A percentile compares a stretch with the other conserved stretches of the same genome.
These are phyloP conservation scores for Zapornia atra DNA, from an alignment of 2,113 vertebrate species.

Conservation along the genomic window DNA sequence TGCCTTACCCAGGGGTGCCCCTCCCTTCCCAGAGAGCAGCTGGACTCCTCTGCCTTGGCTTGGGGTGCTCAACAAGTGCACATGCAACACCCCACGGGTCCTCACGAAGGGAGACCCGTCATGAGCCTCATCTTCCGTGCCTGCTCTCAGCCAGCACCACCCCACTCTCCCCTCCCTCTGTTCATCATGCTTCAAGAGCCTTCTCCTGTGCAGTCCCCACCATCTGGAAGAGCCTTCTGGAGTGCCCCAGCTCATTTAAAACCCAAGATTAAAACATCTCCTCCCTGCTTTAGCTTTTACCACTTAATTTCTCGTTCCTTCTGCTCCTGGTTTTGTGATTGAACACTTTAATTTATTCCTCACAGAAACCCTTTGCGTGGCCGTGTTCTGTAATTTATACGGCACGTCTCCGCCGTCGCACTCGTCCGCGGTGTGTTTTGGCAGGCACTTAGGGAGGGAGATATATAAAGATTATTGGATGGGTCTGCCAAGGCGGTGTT, in stretches of 20 bases:
- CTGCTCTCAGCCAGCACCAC: background rate
- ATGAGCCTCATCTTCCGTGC: background rate
- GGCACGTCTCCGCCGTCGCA: background rate
- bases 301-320: conserved; percentile 42
- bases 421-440: conserved; percentile 30
- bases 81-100: fast-evolving
- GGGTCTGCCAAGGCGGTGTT: background rate
- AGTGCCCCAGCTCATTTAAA: background rate
- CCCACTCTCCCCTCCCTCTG: background rate
- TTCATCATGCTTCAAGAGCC: background rate
- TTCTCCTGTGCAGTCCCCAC: background rate
- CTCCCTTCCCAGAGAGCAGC: background rate
- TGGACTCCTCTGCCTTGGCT: background rate
- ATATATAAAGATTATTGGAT: conserved; percentile 55
- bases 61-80: fast-evolving
- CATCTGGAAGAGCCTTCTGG: conserved; percentile 16
- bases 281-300: conserved; percentile 21
- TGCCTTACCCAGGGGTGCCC: background rate
- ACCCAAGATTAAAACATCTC: conserved; percentile 21
- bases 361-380: conserved; percentile 19
- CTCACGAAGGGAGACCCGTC: fast-evolving
- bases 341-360: conserved; percentile 62
- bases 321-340: conserved; percentile 55
- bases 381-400: conserved; percentile 44
- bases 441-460: conserved; percentile 25